phyloP scores from a whole-genome alignment of 2,797 vertebrate species.

The Menidia menidia region DNA sequence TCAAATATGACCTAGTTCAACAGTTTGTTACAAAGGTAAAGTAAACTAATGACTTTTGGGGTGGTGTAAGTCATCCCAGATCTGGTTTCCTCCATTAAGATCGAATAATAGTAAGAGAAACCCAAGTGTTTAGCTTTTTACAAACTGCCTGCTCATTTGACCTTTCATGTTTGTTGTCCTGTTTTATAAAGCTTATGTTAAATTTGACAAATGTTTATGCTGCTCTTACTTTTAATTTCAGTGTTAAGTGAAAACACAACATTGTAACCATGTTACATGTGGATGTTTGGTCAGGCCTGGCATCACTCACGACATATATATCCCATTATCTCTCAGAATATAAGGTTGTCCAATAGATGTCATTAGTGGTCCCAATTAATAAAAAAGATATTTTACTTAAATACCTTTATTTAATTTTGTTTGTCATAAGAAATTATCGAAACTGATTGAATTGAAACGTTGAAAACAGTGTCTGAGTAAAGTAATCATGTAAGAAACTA shows the following conservation, averaged over 20 bases:
- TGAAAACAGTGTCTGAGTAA: neutral
- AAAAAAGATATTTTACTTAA: neutral
- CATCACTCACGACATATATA: neutral
- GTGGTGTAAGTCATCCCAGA: neutral
- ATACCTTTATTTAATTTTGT: neutral
- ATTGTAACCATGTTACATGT: neutral
- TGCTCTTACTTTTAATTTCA: neutral
- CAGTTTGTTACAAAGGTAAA: neutral
- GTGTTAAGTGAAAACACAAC: neutral
- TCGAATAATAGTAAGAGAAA: neutral
- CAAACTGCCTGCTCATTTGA: too few species aligned
- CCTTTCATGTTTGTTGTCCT: too few species aligned
- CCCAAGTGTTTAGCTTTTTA: neutral
- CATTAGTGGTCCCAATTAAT: neutral
- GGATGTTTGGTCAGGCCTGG: neutral
- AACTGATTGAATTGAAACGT: neutral
- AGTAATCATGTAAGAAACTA: neutral
- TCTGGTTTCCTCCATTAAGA: neutral
- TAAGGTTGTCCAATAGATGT: neutral
- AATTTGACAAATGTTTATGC: neutral
- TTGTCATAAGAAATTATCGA: neutral
- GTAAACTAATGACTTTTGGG: neutral
- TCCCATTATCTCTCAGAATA: neutral
- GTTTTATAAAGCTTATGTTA: too few species aligned
- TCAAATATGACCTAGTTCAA: neutral